These are phyloP conservation scores for Saxidomus purpurata DNA, from an alignment of 1,140 invertebrate species.

Conservation along the genomic window DNA sequence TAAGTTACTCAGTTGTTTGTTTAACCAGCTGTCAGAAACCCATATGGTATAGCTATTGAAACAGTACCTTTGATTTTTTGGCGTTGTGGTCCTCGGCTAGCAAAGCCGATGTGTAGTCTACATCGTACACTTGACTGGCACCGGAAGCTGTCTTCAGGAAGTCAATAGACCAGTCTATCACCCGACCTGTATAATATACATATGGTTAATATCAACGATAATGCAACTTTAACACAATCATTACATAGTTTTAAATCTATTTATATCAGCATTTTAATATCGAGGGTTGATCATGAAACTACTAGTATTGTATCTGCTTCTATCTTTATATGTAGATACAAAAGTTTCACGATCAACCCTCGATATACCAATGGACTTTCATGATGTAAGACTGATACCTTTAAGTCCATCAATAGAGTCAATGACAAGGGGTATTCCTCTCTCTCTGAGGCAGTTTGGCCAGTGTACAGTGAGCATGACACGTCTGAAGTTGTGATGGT, in stretches of 20 bases:
- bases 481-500: conserved; percentile 84
- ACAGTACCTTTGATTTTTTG: conserved; percentile 19
- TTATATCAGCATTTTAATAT: no score
- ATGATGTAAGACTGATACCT: conserved; percentile 70
- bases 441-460: conserved; percentile 85
- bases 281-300: no score
- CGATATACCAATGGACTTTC: no score
- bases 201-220: no score
- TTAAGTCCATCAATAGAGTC: conserved; percentile 84
- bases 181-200: conserved; percentile 75
- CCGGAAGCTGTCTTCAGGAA: conserved; percentile 83
- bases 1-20: no score
- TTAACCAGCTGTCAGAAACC: no score
- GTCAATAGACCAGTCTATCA: conserved; percentile 84
- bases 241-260: no score
- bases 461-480: conserved; percentile 85
- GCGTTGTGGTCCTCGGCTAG: conserved; percentile 68
- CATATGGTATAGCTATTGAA: no score
- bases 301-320: no score
- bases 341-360: no score
- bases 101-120: conserved; percentile 78
- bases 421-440: conserved; percentile 84
- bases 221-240: neutral
- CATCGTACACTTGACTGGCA: conserved; percentile 81
- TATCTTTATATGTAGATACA: no score